Conservation (phyloP, 1,140 invertebrate species). For the Caerostris darwini region DNA sequence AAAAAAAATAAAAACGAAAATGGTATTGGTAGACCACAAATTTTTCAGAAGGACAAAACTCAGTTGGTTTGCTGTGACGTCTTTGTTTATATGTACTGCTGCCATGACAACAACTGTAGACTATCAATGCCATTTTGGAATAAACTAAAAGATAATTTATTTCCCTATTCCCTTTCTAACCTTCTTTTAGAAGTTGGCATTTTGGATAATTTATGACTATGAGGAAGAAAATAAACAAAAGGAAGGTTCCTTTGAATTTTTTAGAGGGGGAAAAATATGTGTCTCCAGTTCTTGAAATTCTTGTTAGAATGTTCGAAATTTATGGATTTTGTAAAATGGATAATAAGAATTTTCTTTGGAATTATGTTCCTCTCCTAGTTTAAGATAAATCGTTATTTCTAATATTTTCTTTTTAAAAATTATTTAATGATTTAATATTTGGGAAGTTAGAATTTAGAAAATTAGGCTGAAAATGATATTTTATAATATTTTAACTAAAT, state of each 20-base stretch:
- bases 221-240: neutral
- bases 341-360: too few species aligned
- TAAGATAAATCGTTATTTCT: too few species aligned
- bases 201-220: neutral
- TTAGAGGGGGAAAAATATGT: neutral
- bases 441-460: too few species aligned
- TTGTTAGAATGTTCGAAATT: neutral
- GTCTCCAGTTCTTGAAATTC: neutral
- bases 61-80: neutral
- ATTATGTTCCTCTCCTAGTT: too few species aligned
- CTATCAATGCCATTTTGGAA: slow-evolving; percentile 14
- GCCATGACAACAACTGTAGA: slow-evolving; percentile 24
- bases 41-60: slow-evolving; percentile 23
- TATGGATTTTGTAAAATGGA: neutral
- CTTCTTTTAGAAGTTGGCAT: neutral
- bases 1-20: neutral
- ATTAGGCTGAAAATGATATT: too few species aligned
- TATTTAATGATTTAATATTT: too few species aligned
- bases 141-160: slow-evolving; percentile 36
- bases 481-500: too few species aligned
- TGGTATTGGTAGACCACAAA: slow-evolving; percentile 19
- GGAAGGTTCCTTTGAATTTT: neutral
- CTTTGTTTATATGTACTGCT: slow-evolving; percentile 34
- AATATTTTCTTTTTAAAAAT: too few species aligned
- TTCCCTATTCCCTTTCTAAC: neutral